phyloP scores from a whole-genome alignment of 2,888 invertebrate genomes.

The Salticus scenicus region DNA sequence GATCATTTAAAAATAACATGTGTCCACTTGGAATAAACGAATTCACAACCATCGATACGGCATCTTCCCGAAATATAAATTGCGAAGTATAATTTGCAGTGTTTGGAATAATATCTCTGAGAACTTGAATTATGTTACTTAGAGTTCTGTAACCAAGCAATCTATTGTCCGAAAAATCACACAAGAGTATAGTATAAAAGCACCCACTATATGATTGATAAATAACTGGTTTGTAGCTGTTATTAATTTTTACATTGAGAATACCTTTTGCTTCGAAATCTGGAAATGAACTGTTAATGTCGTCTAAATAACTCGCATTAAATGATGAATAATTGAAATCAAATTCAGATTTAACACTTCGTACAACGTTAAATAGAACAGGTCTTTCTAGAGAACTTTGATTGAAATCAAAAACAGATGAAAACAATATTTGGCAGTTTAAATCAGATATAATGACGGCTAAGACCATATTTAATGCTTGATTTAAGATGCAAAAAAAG shows the following conservation, averaged over 20 bases:
- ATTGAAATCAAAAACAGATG: conserved; percentile 51
- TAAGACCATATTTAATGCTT: conserved; percentile 34
- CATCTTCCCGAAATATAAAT: conserved; percentile 41
- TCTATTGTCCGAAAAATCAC: conserved; percentile 46
- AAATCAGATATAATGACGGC: conserved; percentile 49
- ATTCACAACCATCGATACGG: conserved; percentile 40
- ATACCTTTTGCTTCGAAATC: conserved; percentile 54
- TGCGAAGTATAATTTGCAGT: conserved; percentile 11
- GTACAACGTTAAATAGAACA: conserved; percentile 19
- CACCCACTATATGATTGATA: conserved; percentile 60
- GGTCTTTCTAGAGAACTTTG: conserved; percentile 14
- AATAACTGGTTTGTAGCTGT: conserved; percentile 37
- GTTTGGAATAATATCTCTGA: conserved; percentile 44
- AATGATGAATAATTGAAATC: conserved; percentile 42
- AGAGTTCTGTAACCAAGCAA: conserved; percentile 55
- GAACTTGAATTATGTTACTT: conserved; percentile 34
- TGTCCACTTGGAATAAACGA: conserved; percentile 51
- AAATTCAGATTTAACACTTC: conserved; percentile 49
- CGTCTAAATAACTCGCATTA: conserved; percentile 20
- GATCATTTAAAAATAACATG: conserved; percentile 49
- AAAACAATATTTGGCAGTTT: conserved; percentile 51
- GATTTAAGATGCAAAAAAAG: too few species aligned
- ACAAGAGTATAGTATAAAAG: conserved; percentile 52
- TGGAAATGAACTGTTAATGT: conserved; percentile 1
- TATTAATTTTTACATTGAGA: conserved; percentile 40